phyloP scores from a whole-genome alignment of 2,113 vertebrate species.

The Actinemys pallida region DNA sequence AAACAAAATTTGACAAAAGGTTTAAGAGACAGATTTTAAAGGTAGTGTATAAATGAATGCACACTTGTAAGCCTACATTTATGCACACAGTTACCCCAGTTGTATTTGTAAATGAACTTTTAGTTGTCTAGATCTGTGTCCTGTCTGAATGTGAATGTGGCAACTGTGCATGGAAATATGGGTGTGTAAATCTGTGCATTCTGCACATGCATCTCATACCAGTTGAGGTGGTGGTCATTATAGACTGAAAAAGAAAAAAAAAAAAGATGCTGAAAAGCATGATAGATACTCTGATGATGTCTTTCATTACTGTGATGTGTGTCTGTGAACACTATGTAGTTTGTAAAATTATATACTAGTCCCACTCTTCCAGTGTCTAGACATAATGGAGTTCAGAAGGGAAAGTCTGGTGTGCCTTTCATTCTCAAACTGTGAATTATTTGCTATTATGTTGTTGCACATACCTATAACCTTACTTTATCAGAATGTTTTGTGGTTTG shows the following conservation, averaged over 20 bases:
- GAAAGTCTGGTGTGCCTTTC: neutral
- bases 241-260: neutral
- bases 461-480: neutral
- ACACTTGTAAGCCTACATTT: neutral
- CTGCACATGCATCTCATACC: neutral
- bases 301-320: neutral
- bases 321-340: neutral
- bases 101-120: neutral
- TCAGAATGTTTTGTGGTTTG: neutral
- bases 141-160: neutral
- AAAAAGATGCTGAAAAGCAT: slow-evolving; percentile 11
- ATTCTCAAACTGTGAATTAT: slow-evolving; percentile 22
- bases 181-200: neutral
- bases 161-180: neutral
- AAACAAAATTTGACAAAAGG: neutral
- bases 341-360: neutral
- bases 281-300: neutral
- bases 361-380: neutral
- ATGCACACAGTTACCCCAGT: neutral
- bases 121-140: neutral
- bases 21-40: neutral
- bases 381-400: neutral
- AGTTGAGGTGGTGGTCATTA: neutral
- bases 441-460: neutral
- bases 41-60: neutral